phyloP scores from a whole-genome alignment of 1,140 invertebrate genomes.

The Orchestia grillus region DNA sequence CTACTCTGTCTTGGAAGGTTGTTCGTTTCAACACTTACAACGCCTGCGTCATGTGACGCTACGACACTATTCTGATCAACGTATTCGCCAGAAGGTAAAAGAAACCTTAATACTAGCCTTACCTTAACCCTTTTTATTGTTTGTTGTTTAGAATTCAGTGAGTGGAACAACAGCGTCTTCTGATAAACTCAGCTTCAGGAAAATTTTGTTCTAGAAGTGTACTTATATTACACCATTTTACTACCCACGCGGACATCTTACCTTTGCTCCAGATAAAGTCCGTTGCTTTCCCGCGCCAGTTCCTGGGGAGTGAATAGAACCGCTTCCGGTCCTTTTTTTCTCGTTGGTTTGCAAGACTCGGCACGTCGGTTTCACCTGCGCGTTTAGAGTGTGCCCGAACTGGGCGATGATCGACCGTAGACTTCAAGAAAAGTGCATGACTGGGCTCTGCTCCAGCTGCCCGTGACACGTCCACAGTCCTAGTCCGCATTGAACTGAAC shows the following conservation, averaged over 20 bases:
- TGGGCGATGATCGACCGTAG: background rate
- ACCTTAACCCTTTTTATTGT: background rate
- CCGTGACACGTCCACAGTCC: background rate
- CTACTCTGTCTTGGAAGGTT: background rate
- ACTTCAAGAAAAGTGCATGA: background rate
- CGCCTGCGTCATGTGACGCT: background rate
- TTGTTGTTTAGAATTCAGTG: background rate
- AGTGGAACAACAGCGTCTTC: background rate
- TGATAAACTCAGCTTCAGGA: background rate
- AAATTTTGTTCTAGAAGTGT: background rate
- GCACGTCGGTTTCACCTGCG: background rate
- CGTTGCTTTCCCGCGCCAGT: conserved; percentile 39
- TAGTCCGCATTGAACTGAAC: background rate
- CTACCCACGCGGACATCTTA: background rate
- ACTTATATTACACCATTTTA: background rate
- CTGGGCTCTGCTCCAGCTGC: background rate
- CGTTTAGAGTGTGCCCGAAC: background rate
- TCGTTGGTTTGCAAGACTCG: background rate
- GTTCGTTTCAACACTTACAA: background rate
- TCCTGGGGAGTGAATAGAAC: conserved; percentile 23
- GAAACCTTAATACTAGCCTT: background rate
- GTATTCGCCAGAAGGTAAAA: background rate
- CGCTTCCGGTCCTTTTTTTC: conserved; percentile 26
- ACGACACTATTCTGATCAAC: background rate
- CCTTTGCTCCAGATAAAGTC: conserved; percentile 43